Percentiles rank a stretch among this genome's conserved stretches.
Conservation (phyloP, 1,140 invertebrate genomes). For the Cherax quadricarinatus region DNA sequence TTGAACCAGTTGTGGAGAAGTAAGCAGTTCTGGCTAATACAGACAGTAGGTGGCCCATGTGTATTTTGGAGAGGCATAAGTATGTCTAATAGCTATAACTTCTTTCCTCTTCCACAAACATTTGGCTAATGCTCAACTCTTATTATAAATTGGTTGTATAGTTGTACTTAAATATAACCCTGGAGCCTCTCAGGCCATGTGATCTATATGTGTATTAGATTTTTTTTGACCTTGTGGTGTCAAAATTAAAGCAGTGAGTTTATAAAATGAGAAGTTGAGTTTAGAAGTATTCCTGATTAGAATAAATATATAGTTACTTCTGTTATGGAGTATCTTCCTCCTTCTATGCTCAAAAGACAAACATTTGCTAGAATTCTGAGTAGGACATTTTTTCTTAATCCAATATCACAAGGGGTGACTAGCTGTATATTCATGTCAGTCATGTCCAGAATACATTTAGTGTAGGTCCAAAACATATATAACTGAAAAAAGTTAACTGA, state of each 20-base stretch:
- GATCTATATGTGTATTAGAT: slow-evolving; percentile 38
- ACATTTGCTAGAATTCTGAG: slow-evolving; percentile 22
- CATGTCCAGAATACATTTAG: slow-evolving; percentile 12
- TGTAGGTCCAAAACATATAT: slow-evolving; percentile 25
- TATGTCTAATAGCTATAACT: not conserved
- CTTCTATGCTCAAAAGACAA: not conserved
- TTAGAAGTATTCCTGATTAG: not conserved
- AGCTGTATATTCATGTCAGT: slow-evolving; percentile 6
- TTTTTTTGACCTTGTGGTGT: slow-evolving; percentile 7
- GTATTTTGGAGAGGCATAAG: not conserved
- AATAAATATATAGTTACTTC: not conserved
- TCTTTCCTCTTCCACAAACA: slow-evolving; percentile 32
- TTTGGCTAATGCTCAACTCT: slow-evolving; percentile 63
- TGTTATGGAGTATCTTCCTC: not conserved
- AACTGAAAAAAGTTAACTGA: slow-evolving; percentile 19
- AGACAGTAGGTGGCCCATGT: not conserved
- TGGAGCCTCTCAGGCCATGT: slow-evolving; percentile 36
- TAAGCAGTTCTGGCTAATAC: not conserved
- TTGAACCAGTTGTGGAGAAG: slow-evolving; percentile 50
- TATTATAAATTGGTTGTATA: slow-evolving; percentile 68
- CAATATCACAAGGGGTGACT: slow-evolving; percentile 17
- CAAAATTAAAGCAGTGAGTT: slow-evolving; percentile 35
- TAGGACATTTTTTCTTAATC: slow-evolving; percentile 4
- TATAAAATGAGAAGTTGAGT: not conserved
- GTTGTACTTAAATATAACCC: slow-evolving; percentile 59